Evolutionary conservation across 2,113 vertebrate species (phyloP).

Genomic region (Petroica traversi): DNA sequence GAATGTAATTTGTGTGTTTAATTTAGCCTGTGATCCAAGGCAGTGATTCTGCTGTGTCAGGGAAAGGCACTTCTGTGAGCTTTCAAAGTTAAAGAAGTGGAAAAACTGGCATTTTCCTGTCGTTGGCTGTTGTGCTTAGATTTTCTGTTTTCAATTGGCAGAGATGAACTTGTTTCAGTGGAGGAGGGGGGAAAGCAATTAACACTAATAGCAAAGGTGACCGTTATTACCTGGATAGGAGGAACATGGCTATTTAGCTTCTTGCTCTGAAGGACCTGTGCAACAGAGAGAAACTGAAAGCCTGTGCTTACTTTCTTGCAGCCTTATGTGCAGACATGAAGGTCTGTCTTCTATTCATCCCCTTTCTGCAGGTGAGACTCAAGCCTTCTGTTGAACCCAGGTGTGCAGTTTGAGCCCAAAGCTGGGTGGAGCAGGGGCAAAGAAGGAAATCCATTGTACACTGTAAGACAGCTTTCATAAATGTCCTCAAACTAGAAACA

Average conservation of each 20-base stretch:
- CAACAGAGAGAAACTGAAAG: neutral
- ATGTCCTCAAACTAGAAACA: neutral
- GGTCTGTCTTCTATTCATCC: neutral
- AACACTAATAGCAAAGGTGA: constrained; percentile 31
- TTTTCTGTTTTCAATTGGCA: neutral
- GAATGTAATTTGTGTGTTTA: constrained; percentile 43
- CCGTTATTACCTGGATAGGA: neutral
- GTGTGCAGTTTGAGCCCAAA: neutral
- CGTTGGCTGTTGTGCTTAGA: neutral
- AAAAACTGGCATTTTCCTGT: neutral
- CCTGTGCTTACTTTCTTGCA: neutral
- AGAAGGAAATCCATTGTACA: neutral
- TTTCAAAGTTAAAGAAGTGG: constrained; percentile 2
- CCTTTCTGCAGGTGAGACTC: neutral
- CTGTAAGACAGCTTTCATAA: neutral
- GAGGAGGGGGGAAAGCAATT: neutral
- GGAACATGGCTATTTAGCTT: neutral
- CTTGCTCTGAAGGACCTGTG: neutral
- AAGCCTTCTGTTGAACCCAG: neutral
- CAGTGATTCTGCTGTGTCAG: constrained; percentile 37
- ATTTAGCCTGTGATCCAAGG: constrained; percentile 57
- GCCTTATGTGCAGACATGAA: neutral
- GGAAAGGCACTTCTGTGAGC: neutral
- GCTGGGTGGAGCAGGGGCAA: neutral
- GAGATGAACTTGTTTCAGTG: neutral